A percentile compares a stretch with the other conserved stretches of the same genome.
Conservation (phyloP, 2,797 vertebrate genomes). For the Setipinna tenuifilis region DNA sequence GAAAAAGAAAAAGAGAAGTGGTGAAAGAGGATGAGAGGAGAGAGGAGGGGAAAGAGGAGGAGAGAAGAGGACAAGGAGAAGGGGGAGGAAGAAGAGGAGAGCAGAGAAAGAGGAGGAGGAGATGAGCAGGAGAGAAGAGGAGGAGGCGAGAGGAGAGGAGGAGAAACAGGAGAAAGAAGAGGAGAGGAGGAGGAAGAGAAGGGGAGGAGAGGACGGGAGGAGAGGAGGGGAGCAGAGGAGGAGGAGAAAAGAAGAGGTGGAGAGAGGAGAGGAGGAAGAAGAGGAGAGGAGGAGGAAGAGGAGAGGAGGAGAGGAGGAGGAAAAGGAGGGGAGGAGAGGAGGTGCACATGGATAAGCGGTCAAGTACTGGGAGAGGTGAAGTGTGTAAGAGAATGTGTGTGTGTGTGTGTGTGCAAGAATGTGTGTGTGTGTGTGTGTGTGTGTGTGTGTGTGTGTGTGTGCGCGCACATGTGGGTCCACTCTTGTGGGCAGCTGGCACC, state of each 20-base stretch:
- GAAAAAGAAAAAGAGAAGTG: neutral
- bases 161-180: too few relatives aligned
- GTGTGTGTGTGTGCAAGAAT: neutral
- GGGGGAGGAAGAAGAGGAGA: too few relatives aligned
- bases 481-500: neutral
- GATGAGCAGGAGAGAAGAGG: neutral
- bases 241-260: neutral
- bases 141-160: neutral
- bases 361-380: too few relatives aligned
- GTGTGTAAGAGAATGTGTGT: neutral
- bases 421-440: neutral
- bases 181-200: neutral
- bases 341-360: neutral
- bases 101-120: neutral
- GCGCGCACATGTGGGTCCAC: neutral
- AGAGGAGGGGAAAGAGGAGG: neutral
- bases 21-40: too few relatives aligned
- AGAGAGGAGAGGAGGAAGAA: neutral
- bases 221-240: neutral
- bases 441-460: constrained; percentile 1
- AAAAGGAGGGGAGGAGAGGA: neutral
- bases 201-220: neutral
- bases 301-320: too few relatives aligned
- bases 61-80: neutral
- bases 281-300: neutral